phyloP scores from a whole-genome alignment of 2,113 vertebrate genomes.

The Mormyrus lacerda region DNA sequence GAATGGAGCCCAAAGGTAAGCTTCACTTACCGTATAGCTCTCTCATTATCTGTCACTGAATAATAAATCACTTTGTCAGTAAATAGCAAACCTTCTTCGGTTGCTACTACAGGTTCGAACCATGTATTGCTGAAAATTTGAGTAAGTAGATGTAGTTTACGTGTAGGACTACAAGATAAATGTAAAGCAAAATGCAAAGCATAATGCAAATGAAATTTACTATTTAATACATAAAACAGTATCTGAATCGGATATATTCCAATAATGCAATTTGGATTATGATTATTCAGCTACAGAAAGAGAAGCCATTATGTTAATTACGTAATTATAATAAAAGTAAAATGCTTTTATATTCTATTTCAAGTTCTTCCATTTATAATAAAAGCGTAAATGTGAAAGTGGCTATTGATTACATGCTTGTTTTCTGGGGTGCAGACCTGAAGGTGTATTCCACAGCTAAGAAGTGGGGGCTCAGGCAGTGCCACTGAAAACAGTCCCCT shows the following conservation, averaged over 20 bases:
- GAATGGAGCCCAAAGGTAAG: neutral
- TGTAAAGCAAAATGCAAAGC: slow-evolving; percentile 13
- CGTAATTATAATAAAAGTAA: neutral
- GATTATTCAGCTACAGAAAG: slow-evolving; percentile 19
- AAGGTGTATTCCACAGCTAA: neutral
- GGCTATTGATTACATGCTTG: neutral
- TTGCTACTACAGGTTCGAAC: neutral
- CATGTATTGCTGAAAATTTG: neutral
- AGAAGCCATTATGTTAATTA: slow-evolving; percentile 19
- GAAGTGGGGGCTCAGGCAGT: neutral
- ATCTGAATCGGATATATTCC: slow-evolving; percentile 9
- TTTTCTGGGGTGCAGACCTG: neutral
- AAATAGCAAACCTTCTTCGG: neutral
- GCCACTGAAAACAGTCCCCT: neutral
- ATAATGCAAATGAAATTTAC: slow-evolving; percentile 15
- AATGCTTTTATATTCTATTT: neutral
- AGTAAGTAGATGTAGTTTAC: neutral
- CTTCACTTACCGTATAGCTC: neutral
- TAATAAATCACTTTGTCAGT: neutral
- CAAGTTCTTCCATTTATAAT: neutral
- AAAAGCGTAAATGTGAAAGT: neutral
- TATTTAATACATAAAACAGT: slow-evolving; percentile 13
- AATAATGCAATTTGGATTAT: slow-evolving; percentile 18
- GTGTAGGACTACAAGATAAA: neutral
- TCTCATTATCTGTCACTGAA: neutral